Base-by-base conservation (phyloP, 2,797 vertebrate species). In the Sebastes miniatus region DNA sequence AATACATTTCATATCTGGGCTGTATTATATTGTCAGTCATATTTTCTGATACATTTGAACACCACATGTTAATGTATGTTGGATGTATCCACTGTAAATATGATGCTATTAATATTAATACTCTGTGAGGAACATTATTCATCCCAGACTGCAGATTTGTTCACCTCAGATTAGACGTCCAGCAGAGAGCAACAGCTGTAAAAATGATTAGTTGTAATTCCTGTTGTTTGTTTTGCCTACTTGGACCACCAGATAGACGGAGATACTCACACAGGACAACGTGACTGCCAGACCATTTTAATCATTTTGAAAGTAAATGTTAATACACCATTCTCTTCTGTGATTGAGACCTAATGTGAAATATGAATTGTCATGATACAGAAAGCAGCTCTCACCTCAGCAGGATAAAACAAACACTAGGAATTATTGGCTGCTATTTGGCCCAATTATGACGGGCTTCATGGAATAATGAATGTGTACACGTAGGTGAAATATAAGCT, bases 401-500 rank as follows among this genome's bases (percentile, higher is more conserved):
- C 85, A 39, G 63, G 87, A 82, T 47, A 86, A 90, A 85, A 78
- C 87, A 85, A 92, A 92, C 86, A 65, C 16, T 3, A 8, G 78
- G 79, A 81, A 29, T 84, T 87, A 79, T 32, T 87, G 73, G 43
- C 65, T 61, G 65, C 58, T 47, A 24, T 81, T 76, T 89, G 90
- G 85, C 73, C 72, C 69, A 27, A 16, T 73, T 76, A 81, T 20
- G 69, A 82, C 63, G 66, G 27, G 29, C 69, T 79, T 76, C 66
- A 39, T 65, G 73, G 71, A 85, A 69, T 86, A 86, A 87, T 76
- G 80, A 80, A 91, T 71, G 74, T 67, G 77, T 88, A 73, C 85
- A 74, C 54, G 39, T 54, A 81, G 84, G 80, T 92, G 82, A 94
- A 94, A 93, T 88, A 85, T 81, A 87, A 85, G 77, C 77, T 66